Conservation (phyloP, 2,888 invertebrate genomes). For the Dromius quadrimaculatus region DNA sequence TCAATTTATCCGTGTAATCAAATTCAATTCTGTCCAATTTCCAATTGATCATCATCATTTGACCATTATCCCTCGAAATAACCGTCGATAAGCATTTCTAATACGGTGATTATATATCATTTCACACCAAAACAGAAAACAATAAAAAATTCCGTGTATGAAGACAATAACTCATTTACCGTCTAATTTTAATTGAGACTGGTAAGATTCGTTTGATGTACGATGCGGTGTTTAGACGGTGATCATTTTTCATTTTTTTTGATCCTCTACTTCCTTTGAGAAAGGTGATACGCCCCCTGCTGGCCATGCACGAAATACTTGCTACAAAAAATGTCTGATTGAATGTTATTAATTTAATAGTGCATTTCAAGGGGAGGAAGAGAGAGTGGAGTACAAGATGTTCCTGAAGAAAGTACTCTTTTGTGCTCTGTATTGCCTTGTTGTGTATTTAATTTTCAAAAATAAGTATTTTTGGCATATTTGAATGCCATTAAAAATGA, state of each 20-base stretch:
- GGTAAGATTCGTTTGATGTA: neutral
- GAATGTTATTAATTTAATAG: too few relatives aligned
- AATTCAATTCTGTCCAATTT: neutral
- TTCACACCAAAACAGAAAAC: slow-evolving; percentile 10
- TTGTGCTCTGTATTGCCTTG: too few relatives aligned
- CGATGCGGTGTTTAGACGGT: neutral
- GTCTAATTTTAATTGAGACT: slow-evolving; percentile 6
- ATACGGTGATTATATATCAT: slow-evolving; percentile 9
- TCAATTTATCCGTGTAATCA: neutral
- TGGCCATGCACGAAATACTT: too few relatives aligned
- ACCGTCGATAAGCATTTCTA: neutral
- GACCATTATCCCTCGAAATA: neutral
- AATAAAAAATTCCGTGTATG: neutral
- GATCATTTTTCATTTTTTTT: neutral
- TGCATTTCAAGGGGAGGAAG: too few relatives aligned
- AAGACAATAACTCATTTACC: slow-evolving; percentile 9
- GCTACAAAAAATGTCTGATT: neutral
- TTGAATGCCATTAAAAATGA: too few relatives aligned
- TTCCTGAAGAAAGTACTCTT: too few relatives aligned
- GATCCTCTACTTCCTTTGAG: neutral
- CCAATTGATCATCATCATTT: neutral
- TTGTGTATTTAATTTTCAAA: too few relatives aligned
- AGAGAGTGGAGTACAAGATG: too few relatives aligned
- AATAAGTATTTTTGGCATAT: too few relatives aligned
- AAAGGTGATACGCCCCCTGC: neutral